Evolutionary conservation across 2,797 vertebrate species (phyloP), one percentile per base, ranked within the genome.

Genomic region (Urophycis tenuis): DNA sequence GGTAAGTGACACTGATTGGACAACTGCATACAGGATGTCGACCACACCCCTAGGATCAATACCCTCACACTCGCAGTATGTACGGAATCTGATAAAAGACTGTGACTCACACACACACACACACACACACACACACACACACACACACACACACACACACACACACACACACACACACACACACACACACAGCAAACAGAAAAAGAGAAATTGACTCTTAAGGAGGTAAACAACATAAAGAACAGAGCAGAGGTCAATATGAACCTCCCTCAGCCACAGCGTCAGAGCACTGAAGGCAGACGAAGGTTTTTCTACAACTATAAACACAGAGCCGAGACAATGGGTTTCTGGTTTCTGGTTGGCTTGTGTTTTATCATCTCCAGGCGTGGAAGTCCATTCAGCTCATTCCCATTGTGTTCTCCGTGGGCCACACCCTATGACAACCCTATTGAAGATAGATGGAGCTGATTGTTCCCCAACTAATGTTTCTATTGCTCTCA

Each of bases 21-120:
- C 79, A 79, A 25, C n/a, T 77, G 33, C 35, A 74, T 83, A 74
- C 82, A 86, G 83, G 83, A 88, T 86, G 34, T 84, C 22, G 79
- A 79, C 80, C 81, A 82, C 80, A 79, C 83, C 89, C 75, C 77
- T 75, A 8, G 14, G 32, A 80, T 87, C 87, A 79, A 77, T 83
- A 82, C 32, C 73, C 80, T 81, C 75, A 78, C 75, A 34, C 29
- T 64, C 78, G 39, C 74, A 79, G 64, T 25, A 80, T 79, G 72
- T 25, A 76, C 22, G 81, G 83, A 39, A n/a, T 25, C 33, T 36
- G 32, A 72, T 36, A 71, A 78, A 74, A 60, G 53, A 73, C 41
- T 73, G 49, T 67, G 45, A 78, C 78, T 80, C 22, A 30, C 32
- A 76, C 75, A n/a, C n/a, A n/a, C n/a, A n/a, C n/a, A n/a, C n/a